phyloP scores from a whole-genome alignment of 2,888 invertebrate genomes.

The Notodonta ziczac region DNA sequence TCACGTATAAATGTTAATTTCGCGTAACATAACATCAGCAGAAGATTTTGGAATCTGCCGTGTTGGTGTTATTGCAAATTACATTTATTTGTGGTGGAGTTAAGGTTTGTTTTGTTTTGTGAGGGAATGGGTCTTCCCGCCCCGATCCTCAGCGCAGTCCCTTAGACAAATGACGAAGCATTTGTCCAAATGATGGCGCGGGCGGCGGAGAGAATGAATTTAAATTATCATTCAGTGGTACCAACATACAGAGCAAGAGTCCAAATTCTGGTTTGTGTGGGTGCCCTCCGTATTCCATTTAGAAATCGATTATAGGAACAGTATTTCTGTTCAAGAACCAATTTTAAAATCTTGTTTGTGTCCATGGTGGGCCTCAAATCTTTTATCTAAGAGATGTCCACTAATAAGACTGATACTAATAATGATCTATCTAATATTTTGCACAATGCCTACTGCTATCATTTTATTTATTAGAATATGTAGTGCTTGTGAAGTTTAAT shows the following conservation, averaged over 20 bases:
- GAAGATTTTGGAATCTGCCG: slow-evolving; percentile 77
- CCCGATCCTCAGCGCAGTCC: slow-evolving; percentile 65
- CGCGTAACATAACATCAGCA: slow-evolving; percentile 54
- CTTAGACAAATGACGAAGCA: slow-evolving; percentile 84
- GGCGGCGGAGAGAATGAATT: slow-evolving; percentile 85
- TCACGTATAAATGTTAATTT: slow-evolving; percentile 57
- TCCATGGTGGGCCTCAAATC: neutral
- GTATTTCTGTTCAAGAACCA: neutral
- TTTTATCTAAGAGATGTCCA: neutral
- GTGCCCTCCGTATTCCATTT: slow-evolving; percentile 40
- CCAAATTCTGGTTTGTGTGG: slow-evolving; percentile 71
- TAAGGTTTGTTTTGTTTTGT: slow-evolving; percentile 52
- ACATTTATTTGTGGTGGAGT: slow-evolving; percentile 34
- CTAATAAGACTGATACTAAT: neutral
- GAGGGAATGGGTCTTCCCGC: slow-evolving; percentile 44
- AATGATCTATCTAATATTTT: neutral
- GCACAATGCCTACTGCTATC: neutral
- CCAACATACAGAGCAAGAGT: slow-evolving; percentile 75
- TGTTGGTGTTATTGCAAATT: slow-evolving; percentile 46
- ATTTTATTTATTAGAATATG: too few relatives aligned
- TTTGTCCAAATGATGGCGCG: slow-evolving; percentile 86
- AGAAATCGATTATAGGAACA: slow-evolving; percentile 30
- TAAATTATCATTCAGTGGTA: slow-evolving; percentile 86
- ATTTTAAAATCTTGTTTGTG: neutral
- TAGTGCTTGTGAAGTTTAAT: too few relatives aligned